phyloP scores from a whole-genome alignment of 1,140 invertebrate genomes.

The Neuroterus valhalla region DNA sequence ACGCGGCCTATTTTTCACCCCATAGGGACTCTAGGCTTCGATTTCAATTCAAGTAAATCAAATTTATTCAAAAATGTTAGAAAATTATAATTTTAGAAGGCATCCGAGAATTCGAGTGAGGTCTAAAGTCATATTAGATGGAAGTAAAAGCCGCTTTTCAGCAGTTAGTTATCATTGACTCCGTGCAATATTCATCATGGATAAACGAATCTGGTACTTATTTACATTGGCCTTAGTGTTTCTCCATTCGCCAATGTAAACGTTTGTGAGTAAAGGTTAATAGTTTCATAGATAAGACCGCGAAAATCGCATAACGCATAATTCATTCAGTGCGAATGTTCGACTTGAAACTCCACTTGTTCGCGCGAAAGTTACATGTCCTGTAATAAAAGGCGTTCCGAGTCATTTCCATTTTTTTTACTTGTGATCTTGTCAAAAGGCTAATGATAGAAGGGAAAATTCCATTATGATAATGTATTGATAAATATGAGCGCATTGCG shows the following conservation, averaged over 20 bases:
- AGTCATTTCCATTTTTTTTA: neutral
- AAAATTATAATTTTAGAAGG: neutral
- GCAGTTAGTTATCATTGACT: slow-evolving; percentile 44
- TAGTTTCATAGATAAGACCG: slow-evolving; percentile 60
- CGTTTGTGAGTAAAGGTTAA: slow-evolving; percentile 64
- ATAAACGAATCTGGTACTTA: slow-evolving; percentile 55
- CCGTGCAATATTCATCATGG: slow-evolving; percentile 45
- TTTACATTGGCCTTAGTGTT: slow-evolving; percentile 64
- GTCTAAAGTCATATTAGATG: no score
- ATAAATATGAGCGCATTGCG: neutral
- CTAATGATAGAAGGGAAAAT: neutral
- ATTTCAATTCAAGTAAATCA: no score
- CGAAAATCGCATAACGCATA: slow-evolving; percentile 53
- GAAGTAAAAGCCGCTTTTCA: slow-evolving; percentile 42
- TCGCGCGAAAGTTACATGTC: slow-evolving; percentile 38
- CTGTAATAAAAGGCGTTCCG: slow-evolving; percentile 1
- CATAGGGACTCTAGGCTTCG: no score
- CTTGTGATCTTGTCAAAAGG: neutral
- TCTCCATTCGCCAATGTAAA: slow-evolving; percentile 52
- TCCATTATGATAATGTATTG: neutral
- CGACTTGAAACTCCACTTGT: slow-evolving; percentile 38
- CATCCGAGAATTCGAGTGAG: neutral
- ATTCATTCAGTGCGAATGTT: slow-evolving; percentile 56
- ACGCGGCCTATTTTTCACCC: no score
- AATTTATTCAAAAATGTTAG: no score